These are phyloP conservation scores for Siphlonurus alternatus DNA, from an alignment of 2,888 invertebrate species.

Conservation along the genomic window DNA sequence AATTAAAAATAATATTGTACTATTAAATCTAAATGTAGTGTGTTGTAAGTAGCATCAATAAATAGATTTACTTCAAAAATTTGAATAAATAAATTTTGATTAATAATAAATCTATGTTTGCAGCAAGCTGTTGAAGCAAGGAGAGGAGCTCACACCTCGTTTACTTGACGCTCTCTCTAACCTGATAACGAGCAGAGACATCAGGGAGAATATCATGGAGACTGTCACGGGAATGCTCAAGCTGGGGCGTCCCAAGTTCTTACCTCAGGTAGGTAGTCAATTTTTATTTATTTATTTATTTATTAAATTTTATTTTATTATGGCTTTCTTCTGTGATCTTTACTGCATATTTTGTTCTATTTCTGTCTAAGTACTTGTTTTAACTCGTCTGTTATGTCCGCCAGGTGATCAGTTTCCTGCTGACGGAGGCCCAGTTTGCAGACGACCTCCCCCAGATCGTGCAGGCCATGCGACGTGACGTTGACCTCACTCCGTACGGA, in stretches of 20 bases:
- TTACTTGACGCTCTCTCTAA: not conserved
- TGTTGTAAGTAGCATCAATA: too few species aligned
- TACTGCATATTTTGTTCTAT: too few species aligned
- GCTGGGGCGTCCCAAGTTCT: not conserved
- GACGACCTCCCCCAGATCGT: not conserved
- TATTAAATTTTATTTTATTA: too few species aligned
- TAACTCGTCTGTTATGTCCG: too few species aligned
- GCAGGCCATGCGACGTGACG: not conserved
- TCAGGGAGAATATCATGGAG: not conserved
- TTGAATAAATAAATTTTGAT: too few species aligned
- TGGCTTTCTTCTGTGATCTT: not conserved
- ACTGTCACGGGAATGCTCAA: not conserved
- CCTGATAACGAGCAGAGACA: not conserved
- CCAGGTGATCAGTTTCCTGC: not conserved
- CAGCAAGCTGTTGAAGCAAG: not conserved
- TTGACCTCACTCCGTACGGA: too few species aligned
- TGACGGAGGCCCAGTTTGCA: not conserved
- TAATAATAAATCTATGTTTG: too few species aligned
- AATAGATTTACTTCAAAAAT: too few species aligned
- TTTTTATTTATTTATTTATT: too few species aligned
- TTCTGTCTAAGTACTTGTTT: not conserved
- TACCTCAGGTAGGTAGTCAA: not conserved
- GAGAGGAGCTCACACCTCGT: not conserved
- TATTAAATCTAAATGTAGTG: too few species aligned
- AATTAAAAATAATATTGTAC: too few species aligned